These are phyloP conservation scores for Chelonus formosanus DNA, from an alignment of 2,888 invertebrate species.

Conservation along the genomic window DNA sequence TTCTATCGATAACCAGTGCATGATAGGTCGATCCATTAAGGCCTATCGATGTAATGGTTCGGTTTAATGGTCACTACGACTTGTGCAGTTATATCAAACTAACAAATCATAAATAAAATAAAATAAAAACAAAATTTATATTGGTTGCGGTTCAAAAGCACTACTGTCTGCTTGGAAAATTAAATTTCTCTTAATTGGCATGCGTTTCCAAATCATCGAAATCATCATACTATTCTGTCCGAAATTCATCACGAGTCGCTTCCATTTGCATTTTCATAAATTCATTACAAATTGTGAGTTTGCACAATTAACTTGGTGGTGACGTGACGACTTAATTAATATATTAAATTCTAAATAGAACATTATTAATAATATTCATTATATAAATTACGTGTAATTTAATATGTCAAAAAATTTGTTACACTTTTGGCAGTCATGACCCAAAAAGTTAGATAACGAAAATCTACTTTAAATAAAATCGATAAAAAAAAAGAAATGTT, in stretches of 20 bases:
- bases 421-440: no score
- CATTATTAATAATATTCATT: no score
- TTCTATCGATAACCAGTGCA: slow-evolving; percentile 46
- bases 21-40: slow-evolving; percentile 24
- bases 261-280: slow-evolving; percentile 43
- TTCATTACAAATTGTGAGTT: slow-evolving; percentile 39
- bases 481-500: no score
- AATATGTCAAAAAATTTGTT: no score
- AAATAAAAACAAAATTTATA: slow-evolving; percentile 44
- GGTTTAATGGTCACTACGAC: slow-evolving; percentile 55
- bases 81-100: slow-evolving; percentile 65
- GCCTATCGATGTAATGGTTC: slow-evolving; percentile 56
- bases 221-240: slow-evolving; percentile 47
- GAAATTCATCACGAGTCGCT: slow-evolving; percentile 50
- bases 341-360: background rate
- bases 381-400: no score
- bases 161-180: slow-evolving; percentile 63
- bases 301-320: slow-evolving; percentile 39
- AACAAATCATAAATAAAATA: slow-evolving; percentile 54
- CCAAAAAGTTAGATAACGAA: no score
- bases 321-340: slow-evolving; percentile 31
- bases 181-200: slow-evolving; percentile 64
- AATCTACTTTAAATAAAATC: no score
- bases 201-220: slow-evolving; percentile 59
- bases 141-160: slow-evolving; percentile 65